Conservation (phyloP, 2,888 invertebrate species). For the Pristionchus entomophagus region DNA sequence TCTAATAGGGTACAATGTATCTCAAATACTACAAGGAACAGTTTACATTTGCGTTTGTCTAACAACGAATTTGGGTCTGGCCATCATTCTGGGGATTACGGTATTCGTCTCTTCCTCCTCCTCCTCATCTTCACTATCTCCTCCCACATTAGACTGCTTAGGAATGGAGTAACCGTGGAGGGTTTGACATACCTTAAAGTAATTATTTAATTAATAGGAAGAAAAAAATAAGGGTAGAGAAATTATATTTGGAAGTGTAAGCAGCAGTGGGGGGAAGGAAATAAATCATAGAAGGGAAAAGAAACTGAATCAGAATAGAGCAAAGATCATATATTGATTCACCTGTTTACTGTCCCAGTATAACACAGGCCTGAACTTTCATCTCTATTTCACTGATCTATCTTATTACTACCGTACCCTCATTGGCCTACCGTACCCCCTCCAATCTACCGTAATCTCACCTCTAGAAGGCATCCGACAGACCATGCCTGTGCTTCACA, state of each 20-base stretch:
- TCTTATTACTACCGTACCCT: not conserved
- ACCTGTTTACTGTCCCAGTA: conserved; percentile 12
- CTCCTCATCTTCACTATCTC: conserved; percentile 2
- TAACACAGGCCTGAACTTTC: not conserved
- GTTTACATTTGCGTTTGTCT: not conserved
- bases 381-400: not conserved
- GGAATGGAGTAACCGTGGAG: not conserved
- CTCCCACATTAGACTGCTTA: not conserved
- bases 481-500: conserved; percentile 98
- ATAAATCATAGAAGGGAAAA: not conserved
- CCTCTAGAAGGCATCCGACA: conserved; percentile 89
- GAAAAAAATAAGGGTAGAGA: not conserved
- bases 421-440: not conserved
- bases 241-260: not conserved
- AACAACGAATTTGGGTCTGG: conserved; percentile 19
- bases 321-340: not conserved
- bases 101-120: not conserved
- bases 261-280: not conserved
- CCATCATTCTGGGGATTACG: conserved; percentile 22
- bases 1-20: not conserved
- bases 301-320: not conserved
- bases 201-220: not conserved
- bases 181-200: not conserved
- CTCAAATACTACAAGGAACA: not conserved
- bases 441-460: conserved; percentile 74